phyloP scores from a whole-genome alignment of 2,113 vertebrate species.

The Entelurus aequoreus region DNA sequence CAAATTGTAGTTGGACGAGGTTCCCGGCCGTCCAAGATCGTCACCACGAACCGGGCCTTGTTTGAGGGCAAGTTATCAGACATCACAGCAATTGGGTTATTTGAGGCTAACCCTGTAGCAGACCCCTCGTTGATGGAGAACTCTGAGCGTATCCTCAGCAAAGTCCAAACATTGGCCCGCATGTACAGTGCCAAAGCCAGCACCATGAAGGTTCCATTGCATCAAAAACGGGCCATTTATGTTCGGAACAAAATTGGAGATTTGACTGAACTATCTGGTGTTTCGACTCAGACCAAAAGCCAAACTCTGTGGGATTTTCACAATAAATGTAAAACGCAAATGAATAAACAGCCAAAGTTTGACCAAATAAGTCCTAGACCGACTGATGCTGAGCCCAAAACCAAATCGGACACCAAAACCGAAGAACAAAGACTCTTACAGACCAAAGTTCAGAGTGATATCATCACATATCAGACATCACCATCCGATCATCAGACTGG shows the following conservation, averaged over 20 bases:
- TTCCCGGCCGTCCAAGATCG: slow-evolving; percentile 53
- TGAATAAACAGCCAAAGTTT: background rate
- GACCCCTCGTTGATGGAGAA: slow-evolving; percentile 68
- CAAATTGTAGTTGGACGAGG: slow-evolving; percentile 57
- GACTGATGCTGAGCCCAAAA: background rate
- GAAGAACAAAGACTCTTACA: background rate
- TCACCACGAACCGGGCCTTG: slow-evolving; percentile 33
- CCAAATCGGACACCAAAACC: background rate
- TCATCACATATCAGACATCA: background rate
- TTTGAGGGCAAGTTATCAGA: slow-evolving; percentile 50
- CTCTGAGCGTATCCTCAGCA: slow-evolving; percentile 78
- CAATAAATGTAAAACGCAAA: background rate
- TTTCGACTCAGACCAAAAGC: background rate
- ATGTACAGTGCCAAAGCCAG: slow-evolving; percentile 81
- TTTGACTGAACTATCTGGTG: slow-evolving; percentile 7
- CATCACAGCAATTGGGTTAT: slow-evolving; percentile 59
- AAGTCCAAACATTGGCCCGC: slow-evolving; percentile 81
- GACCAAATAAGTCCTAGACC: background rate
- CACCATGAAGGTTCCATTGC: slow-evolving; percentile 72
- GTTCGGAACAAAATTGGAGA: slow-evolving; percentile 12
- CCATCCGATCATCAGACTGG: background rate
- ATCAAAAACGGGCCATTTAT: slow-evolving; percentile 54
- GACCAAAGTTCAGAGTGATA: slow-evolving; percentile 14
- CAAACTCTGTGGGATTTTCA: slow-evolving; percentile 4
- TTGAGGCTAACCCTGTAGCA: slow-evolving; percentile 53